Percentiles rank a stretch among this genome's conserved stretches.
Evolutionary conservation across 2,113 vertebrate genomes (phyloP).

Genomic region (Mugil cephalus): DNA sequence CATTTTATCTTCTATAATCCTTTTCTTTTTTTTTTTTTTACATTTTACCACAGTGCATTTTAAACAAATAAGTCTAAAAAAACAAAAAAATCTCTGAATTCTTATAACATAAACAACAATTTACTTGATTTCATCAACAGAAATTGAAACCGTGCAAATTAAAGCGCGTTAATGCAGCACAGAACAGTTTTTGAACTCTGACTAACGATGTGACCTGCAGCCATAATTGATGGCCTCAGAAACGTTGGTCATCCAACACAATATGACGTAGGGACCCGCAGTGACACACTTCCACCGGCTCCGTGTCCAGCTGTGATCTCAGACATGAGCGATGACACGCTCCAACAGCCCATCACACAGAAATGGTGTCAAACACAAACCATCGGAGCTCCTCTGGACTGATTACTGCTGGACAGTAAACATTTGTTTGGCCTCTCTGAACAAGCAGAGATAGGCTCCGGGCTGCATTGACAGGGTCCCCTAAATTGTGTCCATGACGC

Average conservation of each 20-base stretch:
- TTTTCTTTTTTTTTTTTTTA: too few relatives aligned
- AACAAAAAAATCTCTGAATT: too few relatives aligned
- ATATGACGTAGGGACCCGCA: constrained; percentile 22
- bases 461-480: constrained; percentile 72
- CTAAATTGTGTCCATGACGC: constrained; percentile 77
- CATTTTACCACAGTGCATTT: too few relatives aligned
- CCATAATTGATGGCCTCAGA: constrained; percentile 5
- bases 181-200: too few relatives aligned
- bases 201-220: background rate
- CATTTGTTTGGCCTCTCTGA: constrained; percentile 84
- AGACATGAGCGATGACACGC: constrained; percentile 61
- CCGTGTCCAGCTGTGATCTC: constrained; percentile 23
- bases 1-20: too few relatives aligned
- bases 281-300: constrained; percentile 32
- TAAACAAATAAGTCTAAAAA: too few relatives aligned
- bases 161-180: too few relatives aligned
- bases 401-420: constrained; percentile 77
- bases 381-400: constrained; percentile 54
- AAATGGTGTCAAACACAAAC: constrained; percentile 66
- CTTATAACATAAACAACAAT: too few relatives aligned
- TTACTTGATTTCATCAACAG: too few relatives aligned
- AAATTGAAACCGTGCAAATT: too few relatives aligned
- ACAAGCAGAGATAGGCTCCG: constrained; percentile 83
- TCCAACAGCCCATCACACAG: constrained; percentile 50
- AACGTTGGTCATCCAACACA: constrained; percentile 9